A percentile compares a stretch with the other conserved stretches of the same genome.
These are phyloP conservation scores for Phytoseiulus persimilis DNA, from an alignment of 2,888 invertebrate genomes.

Conservation along the genomic window DNA sequence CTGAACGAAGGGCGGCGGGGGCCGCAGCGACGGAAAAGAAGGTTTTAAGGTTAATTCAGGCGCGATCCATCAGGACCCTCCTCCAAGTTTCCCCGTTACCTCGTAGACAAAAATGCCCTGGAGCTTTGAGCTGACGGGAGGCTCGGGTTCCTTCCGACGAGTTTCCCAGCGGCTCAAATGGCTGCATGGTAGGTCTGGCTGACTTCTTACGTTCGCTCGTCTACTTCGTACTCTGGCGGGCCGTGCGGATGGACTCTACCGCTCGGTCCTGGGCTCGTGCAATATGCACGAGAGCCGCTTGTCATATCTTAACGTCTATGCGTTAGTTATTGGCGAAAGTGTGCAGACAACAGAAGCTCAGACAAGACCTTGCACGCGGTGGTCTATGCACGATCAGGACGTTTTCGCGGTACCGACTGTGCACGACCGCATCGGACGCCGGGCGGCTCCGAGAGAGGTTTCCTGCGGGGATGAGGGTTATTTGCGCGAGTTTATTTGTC, in stretches of 20 bases:
- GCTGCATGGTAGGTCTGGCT: neutral
- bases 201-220: neutral
- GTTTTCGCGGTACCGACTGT: no score
- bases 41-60: slow-evolving; percentile 39
- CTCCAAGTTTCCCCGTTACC: neutral
- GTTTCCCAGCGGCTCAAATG: neutral
- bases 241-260: neutral
- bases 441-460: no score
- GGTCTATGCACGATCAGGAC: no score
- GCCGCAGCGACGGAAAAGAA: slow-evolving; percentile 10
- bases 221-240: neutral
- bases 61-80: slow-evolving; percentile 37
- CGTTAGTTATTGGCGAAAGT: neutral
- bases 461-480: neutral
- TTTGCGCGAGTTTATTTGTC: neutral
- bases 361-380: neutral
- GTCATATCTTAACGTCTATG: neutral
- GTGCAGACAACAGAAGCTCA: neutral
- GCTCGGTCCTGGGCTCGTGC: neutral
- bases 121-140: slow-evolving; percentile 5
- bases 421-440: no score
- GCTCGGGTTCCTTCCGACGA: neutral
- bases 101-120: slow-evolving; percentile 5
- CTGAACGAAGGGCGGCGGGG: slow-evolving; percentile 14
- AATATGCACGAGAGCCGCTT: neutral